Evolutionary conservation across 2,113 vertebrate genomes (phyloP).

Genomic region (Prunella himalayana): DNA sequence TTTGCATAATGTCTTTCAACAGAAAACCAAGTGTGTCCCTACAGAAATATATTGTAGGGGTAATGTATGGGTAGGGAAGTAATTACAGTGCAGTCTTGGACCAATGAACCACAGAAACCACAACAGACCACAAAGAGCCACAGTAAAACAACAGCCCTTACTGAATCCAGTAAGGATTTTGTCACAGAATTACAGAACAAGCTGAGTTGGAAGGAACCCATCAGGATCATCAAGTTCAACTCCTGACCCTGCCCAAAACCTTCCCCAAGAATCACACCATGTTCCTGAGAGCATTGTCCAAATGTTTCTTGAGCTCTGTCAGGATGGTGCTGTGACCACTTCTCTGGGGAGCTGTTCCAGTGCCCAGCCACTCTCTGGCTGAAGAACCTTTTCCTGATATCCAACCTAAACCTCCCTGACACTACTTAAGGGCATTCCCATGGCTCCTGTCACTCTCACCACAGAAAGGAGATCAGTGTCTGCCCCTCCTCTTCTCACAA

Average conservation of each 20-base stretch:
- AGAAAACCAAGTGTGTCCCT: not conserved
- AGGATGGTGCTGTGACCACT: not conserved
- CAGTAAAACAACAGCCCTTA: not conserved
- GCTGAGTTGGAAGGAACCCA: not conserved
- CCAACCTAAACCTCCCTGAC: too few species aligned
- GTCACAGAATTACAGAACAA: not conserved
- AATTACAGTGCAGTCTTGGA: not conserved
- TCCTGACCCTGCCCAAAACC: not conserved
- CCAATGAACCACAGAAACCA: not conserved
- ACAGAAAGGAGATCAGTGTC: too few species aligned
- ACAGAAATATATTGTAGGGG: not conserved
- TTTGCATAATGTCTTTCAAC: not conserved
- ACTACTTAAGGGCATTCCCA: not conserved
- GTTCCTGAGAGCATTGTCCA: not conserved
- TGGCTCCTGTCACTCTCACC: not conserved
- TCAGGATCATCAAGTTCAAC: fast-evolving
- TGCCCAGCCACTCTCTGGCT: not conserved
- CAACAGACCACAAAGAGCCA: not conserved
- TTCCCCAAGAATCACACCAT: not conserved
- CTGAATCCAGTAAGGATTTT: not conserved
- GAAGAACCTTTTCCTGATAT: not conserved
- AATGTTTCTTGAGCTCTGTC: not conserved
- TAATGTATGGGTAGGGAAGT: not conserved
- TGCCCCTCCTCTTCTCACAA: not conserved
- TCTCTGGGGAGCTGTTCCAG: not conserved